These are phyloP conservation scores for Oryctes rhinoceros DNA, from an alignment of 1,140 invertebrate species.

Conservation along the genomic window DNA sequence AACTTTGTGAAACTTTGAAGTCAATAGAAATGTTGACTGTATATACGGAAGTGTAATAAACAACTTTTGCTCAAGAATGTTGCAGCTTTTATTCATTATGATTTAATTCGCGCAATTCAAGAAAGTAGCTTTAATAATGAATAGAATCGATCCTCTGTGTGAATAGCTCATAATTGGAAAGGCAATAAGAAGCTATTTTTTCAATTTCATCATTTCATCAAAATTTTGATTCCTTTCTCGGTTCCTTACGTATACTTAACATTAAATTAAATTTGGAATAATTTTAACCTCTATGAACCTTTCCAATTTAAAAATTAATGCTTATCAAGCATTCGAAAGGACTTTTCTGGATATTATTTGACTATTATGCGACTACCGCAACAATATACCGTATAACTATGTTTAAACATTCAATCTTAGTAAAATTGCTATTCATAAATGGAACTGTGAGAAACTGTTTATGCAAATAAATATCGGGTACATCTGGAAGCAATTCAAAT, in stretches of 20 bases:
- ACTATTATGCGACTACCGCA: neutral
- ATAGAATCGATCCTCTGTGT: too few species aligned
- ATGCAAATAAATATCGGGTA: slow-evolving; percentile 10
- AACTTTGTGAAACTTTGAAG: too few species aligned
- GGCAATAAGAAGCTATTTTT: too few species aligned
- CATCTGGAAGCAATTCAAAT: neutral
- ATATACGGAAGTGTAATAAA: too few species aligned
- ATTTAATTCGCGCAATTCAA: too few species aligned
- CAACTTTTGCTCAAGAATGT: too few species aligned
- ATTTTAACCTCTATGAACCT: neutral
- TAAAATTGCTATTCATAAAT: neutral
- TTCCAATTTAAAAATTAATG: neutral
- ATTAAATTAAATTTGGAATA: neutral
- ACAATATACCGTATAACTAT: neutral
- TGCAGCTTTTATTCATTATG: too few species aligned
- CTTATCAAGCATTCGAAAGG: neutral
- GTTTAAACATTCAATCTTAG: neutral
- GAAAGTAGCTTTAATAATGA: too few species aligned
- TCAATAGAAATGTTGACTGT: too few species aligned
- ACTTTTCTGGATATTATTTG: neutral
- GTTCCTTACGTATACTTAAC: neutral
- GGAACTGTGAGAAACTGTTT: slow-evolving; percentile 4
- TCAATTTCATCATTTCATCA: too few species aligned
- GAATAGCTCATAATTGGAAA: too few species aligned
- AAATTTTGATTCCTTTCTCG: neutral